Percentiles rank a stretch among this genome's conserved stretches.
Evolutionary conservation across 1,140 invertebrate genomes (phyloP).

Genomic region (Lepidostoma basale): DNA sequence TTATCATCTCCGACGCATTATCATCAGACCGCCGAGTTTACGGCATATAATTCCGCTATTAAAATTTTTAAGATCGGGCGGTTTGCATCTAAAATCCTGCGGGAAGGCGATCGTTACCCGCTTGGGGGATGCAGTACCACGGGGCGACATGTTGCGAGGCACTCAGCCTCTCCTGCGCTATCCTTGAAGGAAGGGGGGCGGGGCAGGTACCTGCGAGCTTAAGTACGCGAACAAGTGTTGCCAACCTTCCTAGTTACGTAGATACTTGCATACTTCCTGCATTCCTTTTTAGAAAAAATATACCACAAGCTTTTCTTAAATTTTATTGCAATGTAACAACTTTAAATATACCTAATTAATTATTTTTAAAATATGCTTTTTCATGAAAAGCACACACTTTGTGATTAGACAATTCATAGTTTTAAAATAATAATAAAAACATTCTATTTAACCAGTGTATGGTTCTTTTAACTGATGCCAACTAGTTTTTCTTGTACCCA

Average conservation of each 20-base stretch:
- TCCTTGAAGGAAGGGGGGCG: not conserved
- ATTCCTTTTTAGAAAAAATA: too few relatives aligned
- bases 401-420: too few relatives aligned
- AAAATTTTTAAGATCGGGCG: slow-evolving; percentile 40
- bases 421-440: too few relatives aligned
- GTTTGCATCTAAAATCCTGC: not conserved
- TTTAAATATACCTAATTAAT: too few relatives aligned
- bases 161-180: slow-evolving; percentile 23
- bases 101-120: slow-evolving; percentile 30
- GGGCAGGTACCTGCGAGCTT: slow-evolving; percentile 18
- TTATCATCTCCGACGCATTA: slow-evolving; percentile 41
- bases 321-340: too few relatives aligned
- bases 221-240: slow-evolving; percentile 44
- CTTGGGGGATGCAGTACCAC: slow-evolving; percentile 1
- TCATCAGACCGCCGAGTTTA: slow-evolving; percentile 36
- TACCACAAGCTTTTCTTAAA: too few relatives aligned
- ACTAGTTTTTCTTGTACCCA: too few relatives aligned
- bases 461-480: too few relatives aligned
- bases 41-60: slow-evolving; percentile 38
- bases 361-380: not conserved
- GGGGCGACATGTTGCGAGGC: slow-evolving; percentile 31
- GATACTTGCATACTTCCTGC: slow-evolving; percentile 5
- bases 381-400: not conserved
- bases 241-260: slow-evolving; percentile 24
- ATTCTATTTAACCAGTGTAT: too few relatives aligned